phyloP scores from a whole-genome alignment of 2,113 vertebrate genomes.

The Perca schrenkii region DNA sequence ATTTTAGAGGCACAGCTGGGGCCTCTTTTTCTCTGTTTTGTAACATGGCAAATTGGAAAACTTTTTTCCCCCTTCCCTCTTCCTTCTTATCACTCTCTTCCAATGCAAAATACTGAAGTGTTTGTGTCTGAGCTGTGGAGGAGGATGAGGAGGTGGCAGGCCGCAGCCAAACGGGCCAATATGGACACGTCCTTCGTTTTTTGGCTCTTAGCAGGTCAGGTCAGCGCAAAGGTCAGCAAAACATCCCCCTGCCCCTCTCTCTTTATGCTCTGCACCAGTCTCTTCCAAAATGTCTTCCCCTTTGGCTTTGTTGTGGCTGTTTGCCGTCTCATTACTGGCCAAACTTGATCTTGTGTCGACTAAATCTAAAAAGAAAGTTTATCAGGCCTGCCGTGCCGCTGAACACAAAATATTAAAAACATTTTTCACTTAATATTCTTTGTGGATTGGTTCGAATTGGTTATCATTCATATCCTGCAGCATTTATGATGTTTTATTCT shows the following conservation, averaged over 20 bases:
- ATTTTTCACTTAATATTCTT: neutral
- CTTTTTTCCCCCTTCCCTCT: conserved; percentile 15
- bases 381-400: neutral
- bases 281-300: neutral
- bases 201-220: conserved; percentile 29
- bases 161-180: conserved; percentile 25
- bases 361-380: neutral
- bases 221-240: conserved; percentile 43
- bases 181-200: conserved; percentile 27
- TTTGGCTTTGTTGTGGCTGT: conserved; percentile 20
- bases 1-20: conserved; percentile 63
- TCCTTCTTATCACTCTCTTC: conserved; percentile 39
- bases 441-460: neutral
- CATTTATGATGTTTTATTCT: neutral
- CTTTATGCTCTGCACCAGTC: conserved; percentile 2
- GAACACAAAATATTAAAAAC: conserved; percentile 6
- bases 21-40: conserved; percentile 55
- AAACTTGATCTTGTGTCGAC: neutral
- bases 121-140: conserved; percentile 53
- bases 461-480: conserved; percentile 12
- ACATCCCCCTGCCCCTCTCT: conserved; percentile 11
- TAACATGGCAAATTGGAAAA: conserved; percentile 68
- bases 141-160: conserved; percentile 53
- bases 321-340: conserved; percentile 23
- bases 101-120: conserved; percentile 46